A percentile compares a stretch with the other conserved stretches of the same genome.
Evolutionary conservation across 2,888 invertebrate genomes (phyloP).

Genomic region (Sthenelais limicola): DNA sequence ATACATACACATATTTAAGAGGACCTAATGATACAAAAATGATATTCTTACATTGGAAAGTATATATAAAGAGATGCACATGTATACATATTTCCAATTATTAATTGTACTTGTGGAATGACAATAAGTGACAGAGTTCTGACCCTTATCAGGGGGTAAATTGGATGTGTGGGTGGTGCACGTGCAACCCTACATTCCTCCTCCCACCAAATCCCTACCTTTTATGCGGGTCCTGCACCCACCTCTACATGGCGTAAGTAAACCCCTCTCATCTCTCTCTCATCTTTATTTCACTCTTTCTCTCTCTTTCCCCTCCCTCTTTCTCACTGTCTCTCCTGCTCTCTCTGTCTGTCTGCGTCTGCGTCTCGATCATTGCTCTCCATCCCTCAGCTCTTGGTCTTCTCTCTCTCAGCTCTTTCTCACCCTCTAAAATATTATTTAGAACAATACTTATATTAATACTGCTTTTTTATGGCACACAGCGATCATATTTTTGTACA

Average conservation of each 20-base stretch:
- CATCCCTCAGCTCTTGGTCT: neutral
- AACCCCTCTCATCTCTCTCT: neutral
- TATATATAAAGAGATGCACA: too few species aligned
- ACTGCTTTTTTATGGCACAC: too few species aligned
- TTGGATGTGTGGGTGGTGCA: neutral
- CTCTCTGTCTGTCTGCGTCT: neutral
- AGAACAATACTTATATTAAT: too few species aligned
- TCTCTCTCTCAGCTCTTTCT: too few species aligned
- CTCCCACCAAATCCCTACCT: neutral
- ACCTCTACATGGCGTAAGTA: neutral
- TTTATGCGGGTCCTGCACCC: neutral
- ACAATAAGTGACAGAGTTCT: too few species aligned
- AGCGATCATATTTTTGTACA: too few species aligned
- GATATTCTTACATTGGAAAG: too few species aligned
- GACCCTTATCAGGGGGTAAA: neutral
- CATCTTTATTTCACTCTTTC: neutral
- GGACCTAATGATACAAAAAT: too few species aligned
- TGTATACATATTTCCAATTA: too few species aligned
- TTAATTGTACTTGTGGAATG: too few species aligned
- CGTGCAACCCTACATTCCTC: neutral
- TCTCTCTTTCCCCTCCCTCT: neutral
- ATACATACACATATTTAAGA: too few species aligned
- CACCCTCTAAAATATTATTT: too few species aligned
- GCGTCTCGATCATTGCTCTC: neutral
- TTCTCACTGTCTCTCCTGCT: neutral